phyloP scores from a whole-genome alignment of 2,888 invertebrate genomes.

The Epinotia bilunana region DNA sequence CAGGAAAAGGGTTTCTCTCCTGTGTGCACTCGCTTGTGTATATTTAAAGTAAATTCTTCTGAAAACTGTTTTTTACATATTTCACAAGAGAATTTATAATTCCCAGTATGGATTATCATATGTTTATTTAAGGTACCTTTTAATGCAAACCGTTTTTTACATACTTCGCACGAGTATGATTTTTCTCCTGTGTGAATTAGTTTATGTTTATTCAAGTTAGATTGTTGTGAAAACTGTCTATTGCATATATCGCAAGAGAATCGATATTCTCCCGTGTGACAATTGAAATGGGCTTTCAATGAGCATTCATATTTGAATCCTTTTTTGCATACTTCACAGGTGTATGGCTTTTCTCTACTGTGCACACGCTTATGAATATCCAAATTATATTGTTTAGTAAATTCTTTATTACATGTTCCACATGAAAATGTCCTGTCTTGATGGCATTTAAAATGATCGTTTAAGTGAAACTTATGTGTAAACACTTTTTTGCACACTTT shows the following conservation, averaged over 20 bases:
- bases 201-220: slow-evolving; percentile 24
- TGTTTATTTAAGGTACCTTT: slow-evolving; percentile 25
- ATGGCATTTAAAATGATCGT: slow-evolving; percentile 13
- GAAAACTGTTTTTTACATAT: slow-evolving; percentile 17
- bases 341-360: slow-evolving; percentile 19
- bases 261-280: slow-evolving; percentile 12
- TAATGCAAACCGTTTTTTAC: slow-evolving; percentile 25
- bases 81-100: slow-evolving; percentile 17
- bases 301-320: slow-evolving; percentile 21
- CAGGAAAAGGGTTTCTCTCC: slow-evolving; percentile 23
- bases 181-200: slow-evolving; percentile 23
- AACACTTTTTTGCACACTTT: slow-evolving; percentile 12
- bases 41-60: slow-evolving; percentile 10
- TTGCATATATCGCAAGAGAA: slow-evolving; percentile 24
- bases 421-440: neutral
- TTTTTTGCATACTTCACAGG: slow-evolving; percentile 26
- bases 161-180: slow-evolving; percentile 11
- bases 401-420: slow-evolving; percentile 8
- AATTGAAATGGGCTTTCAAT: slow-evolving; percentile 22
- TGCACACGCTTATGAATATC: slow-evolving; percentile 24
- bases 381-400: slow-evolving; percentile 17
- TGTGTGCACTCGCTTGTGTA: slow-evolving; percentile 25
- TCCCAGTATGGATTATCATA: slow-evolving; percentile 18
- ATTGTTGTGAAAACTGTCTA: slow-evolving; percentile 25
- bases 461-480: slow-evolving; percentile 14